Percentiles rank a stretch among this genome's conserved stretches.
Conservation (phyloP, 2,113 vertebrate species). For the Centropus bengalensis region DNA sequence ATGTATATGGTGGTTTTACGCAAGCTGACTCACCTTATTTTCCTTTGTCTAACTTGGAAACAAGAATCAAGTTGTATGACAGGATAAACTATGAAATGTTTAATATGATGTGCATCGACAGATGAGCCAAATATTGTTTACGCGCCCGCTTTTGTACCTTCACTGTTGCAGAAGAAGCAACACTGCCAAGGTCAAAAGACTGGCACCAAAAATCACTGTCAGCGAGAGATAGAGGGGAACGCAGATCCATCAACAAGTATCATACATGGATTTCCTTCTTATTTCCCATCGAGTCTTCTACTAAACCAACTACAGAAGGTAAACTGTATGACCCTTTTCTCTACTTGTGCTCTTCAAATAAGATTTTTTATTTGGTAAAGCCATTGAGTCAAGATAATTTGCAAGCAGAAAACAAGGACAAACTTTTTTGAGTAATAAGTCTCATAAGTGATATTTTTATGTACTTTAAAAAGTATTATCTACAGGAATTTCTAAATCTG, state of each 20-base stretch:
- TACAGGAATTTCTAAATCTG: neutral
- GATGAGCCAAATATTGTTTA: neutral
- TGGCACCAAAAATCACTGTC: neutral
- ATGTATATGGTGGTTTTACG: neutral
- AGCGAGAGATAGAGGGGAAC: rapidly evolving
- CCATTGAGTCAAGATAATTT: neutral
- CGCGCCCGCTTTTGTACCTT: neutral
- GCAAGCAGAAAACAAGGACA: neutral
- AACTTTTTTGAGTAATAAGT: neutral
- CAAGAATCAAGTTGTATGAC: neutral
- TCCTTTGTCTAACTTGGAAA: neutral
- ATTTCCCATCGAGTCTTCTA: neutral
- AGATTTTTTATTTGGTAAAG: neutral
- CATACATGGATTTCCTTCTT: neutral
- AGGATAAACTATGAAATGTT: neutral
- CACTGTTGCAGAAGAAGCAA: neutral
- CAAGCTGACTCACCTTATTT: neutral
- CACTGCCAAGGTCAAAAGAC: neutral
- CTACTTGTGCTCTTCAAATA: neutral
- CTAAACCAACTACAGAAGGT: neutral
- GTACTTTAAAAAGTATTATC: neutral
- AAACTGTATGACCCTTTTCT: neutral
- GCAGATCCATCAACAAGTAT: neutral
- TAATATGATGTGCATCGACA: neutral
- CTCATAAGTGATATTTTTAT: neutral